phyloP scores from a whole-genome alignment of 2,113 vertebrate species.

The Dipodomys spectabilis region DNA sequence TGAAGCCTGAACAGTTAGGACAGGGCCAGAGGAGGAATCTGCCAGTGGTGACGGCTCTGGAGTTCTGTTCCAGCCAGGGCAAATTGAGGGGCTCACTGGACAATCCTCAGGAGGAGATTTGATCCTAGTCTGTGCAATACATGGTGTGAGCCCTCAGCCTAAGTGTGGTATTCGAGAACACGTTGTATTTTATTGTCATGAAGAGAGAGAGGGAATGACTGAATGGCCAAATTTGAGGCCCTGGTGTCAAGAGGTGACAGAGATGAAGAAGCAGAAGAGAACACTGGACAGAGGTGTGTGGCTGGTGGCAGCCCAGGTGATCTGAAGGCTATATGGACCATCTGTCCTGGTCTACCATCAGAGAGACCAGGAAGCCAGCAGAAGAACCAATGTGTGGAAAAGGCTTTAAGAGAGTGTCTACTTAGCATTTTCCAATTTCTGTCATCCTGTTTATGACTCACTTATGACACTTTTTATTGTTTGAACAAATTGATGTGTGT shows the following conservation, averaged over 20 bases:
- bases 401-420: neutral
- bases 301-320: neutral
- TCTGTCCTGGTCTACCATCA: no score
- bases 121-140: neutral
- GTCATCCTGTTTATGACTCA: neutral
- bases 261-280: neutral
- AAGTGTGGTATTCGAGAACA: neutral
- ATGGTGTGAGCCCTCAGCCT: neutral
- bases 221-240: neutral
- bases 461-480: neutral
- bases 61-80: neutral
- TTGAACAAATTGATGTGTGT: no score
- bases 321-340: neutral
- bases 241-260: neutral
- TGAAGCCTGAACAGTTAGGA: neutral
- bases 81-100: neutral
- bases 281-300: no score
- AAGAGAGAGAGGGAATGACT: neutral
- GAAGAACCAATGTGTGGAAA: neutral
- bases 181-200: no score
- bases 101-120: neutral
- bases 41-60: no score
- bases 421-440: neutral
- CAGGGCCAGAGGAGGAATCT: no score
- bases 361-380: no score